A percentile compares a stretch with the other conserved stretches of the same genome.
phyloP scores from a whole-genome alignment of 2,888 invertebrate genomes.

The Mamestra brassicae region DNA sequence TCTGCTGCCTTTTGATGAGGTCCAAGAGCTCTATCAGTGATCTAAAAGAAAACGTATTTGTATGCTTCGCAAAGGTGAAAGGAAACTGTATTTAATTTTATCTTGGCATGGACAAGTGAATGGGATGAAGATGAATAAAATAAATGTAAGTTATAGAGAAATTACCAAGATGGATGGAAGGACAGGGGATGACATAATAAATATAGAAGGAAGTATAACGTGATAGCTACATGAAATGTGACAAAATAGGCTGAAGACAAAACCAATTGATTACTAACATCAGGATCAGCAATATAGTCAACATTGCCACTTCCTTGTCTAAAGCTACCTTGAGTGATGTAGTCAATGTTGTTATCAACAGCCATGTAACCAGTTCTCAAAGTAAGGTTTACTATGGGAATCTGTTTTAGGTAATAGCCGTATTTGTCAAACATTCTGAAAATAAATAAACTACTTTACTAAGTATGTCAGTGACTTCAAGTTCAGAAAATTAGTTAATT shows the following conservation, averaged over 20 bases:
- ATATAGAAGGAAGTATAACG: neutral
- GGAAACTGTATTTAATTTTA: no score
- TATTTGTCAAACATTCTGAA: conserved; percentile 58
- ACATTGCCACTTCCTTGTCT: conserved; percentile 77
- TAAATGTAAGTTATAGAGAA: neutral
- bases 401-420: conserved; percentile 71
- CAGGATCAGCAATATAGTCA: conserved; percentile 75
- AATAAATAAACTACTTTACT: neutral
- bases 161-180: neutral
- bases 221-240: neutral
- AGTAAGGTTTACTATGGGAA: conserved; percentile 75
- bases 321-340: conserved; percentile 78
- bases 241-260: neutral
- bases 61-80: no score
- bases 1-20: conserved; percentile 73
- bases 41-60: neutral
- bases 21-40: conserved; percentile 60
- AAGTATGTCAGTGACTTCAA: neutral
- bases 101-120: neutral
- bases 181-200: neutral
- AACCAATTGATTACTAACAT: neutral
- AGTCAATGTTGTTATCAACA: conserved; percentile 75
- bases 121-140: neutral
- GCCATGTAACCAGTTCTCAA: conserved; percentile 75
- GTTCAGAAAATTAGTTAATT: neutral